Percentiles rank a stretch among this genome's conserved stretches.
Evolutionary conservation across 2,888 invertebrate species (phyloP).

Genomic region (Eumerus sabulonum): DNA sequence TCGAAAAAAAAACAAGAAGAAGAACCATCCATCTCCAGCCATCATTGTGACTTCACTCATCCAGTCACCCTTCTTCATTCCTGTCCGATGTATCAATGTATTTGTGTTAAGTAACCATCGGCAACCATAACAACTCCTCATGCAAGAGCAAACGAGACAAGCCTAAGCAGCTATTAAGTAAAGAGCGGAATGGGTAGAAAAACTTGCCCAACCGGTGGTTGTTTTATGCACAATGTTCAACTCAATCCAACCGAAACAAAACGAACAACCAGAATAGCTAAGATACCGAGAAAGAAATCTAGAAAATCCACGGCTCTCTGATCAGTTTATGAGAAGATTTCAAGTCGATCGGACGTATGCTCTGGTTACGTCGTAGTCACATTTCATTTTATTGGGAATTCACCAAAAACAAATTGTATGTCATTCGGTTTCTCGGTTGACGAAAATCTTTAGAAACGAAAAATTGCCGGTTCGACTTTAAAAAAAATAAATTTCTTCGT

Average conservation of each 20-base stretch:
- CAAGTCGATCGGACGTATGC: conserved; percentile 74
- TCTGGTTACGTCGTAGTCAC: conserved; percentile 65
- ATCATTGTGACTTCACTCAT: conserved; percentile 36
- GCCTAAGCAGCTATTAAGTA: conserved; percentile 24
- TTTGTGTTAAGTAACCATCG: conserved; percentile 59
- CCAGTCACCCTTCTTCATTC: conserved; percentile 41
- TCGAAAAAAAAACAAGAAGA: conserved; percentile 2
- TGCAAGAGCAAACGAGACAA: conserved; percentile 66
- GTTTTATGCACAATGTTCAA: conserved; percentile 46
- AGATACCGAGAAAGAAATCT: conserved; percentile 62
- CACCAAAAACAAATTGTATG: conserved; percentile 41
- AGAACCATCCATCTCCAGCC: conserved; percentile 31
- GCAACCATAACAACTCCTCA: conserved; percentile 31
- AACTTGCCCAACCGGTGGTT: conserved; percentile 68
- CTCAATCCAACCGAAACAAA: conserved; percentile 17
- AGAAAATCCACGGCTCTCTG: conserved; percentile 57
- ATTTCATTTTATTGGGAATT: conserved; percentile 54
- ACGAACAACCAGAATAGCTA: conserved; percentile 49
- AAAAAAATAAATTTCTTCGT: conserved; percentile 9
- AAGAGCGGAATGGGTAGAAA: conserved; percentile 21
- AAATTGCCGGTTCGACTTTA: conserved; percentile 52
- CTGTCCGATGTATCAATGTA: conserved; percentile 17
- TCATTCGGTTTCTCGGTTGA: conserved; percentile 60
- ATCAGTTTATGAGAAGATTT: conserved; percentile 78
- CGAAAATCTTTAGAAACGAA: conserved; percentile 29